A percentile compares a stretch with the other conserved stretches of the same genome.
Evolutionary conservation across 2,113 vertebrate genomes (phyloP).

Genomic region (Hyla sarda): DNA sequence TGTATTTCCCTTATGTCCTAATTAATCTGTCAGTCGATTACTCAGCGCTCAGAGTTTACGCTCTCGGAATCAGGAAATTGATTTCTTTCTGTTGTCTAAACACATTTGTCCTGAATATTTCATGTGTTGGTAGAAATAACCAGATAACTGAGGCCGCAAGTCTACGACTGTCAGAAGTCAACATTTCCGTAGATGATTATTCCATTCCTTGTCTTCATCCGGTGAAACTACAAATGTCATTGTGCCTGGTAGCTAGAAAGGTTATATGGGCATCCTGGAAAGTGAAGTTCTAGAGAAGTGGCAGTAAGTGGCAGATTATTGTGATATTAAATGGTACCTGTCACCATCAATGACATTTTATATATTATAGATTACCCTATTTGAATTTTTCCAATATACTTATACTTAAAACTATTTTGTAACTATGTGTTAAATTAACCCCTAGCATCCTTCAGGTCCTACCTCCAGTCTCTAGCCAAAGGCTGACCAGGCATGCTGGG

Average conservation of each 20-base stretch:
- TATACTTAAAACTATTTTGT: too few relatives aligned
- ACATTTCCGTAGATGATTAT: background rate
- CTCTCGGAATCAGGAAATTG: conserved; percentile 16
- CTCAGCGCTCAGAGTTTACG: background rate
- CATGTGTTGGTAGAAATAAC: conserved; percentile 2
- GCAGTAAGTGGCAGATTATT: too few relatives aligned
- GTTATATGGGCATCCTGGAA: background rate
- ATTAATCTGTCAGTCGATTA: conserved; percentile 32
- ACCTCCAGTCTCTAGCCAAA: too few relatives aligned
- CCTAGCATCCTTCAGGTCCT: too few relatives aligned
- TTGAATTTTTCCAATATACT: too few relatives aligned
- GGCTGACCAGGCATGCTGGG: too few relatives aligned
- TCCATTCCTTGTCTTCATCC: background rate
- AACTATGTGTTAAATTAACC: too few relatives aligned
- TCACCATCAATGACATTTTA: too few relatives aligned
- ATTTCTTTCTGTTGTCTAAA: conserved; percentile 9
- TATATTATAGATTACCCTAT: too few relatives aligned
- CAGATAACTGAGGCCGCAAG: background rate
- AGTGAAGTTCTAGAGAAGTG: background rate
- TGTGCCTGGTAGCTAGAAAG: background rate
- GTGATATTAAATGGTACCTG: too few relatives aligned
- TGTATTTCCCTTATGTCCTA: conserved; percentile 5
- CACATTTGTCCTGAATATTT: conserved; percentile 23
- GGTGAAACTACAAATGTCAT: background rate
- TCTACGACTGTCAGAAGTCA: background rate